These are phyloP conservation scores for Mizuhopecten yessoensis DNA, from an alignment of 1,140 invertebrate genomes.

Conservation along the genomic window DNA sequence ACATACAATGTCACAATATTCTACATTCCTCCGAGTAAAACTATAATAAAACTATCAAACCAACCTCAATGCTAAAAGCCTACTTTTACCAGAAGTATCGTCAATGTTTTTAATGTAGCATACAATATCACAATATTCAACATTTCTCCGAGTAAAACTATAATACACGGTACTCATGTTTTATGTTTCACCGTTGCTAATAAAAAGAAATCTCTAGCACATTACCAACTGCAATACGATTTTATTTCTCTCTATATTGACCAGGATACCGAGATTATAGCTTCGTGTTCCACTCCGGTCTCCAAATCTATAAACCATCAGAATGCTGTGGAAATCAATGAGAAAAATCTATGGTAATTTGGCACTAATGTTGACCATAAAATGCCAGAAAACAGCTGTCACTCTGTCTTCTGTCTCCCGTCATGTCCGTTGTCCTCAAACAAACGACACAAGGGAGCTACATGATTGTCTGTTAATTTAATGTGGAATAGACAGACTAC, in stretches of 20 bases:
- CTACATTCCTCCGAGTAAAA: neutral
- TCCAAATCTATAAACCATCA: constrained; percentile 22
- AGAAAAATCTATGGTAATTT: neutral
- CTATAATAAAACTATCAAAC: too few species aligned
- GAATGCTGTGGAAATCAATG: constrained; percentile 12
- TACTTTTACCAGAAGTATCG: too few species aligned
- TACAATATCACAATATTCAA: too few species aligned
- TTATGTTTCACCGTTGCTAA: neutral
- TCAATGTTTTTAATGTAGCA: too few species aligned
- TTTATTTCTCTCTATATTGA: neutral
- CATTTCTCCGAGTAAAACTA: neutral
- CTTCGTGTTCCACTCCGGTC: too few species aligned
- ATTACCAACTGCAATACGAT: neutral
- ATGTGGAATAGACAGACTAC: neutral
- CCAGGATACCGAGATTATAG: neutral
- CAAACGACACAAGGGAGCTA: neutral
- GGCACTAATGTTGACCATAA: neutral
- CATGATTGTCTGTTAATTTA: neutral
- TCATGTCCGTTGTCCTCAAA: neutral
- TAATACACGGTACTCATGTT: neutral
- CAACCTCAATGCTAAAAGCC: too few species aligned
- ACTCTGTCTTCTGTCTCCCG: neutral
- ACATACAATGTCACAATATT: too few species aligned
- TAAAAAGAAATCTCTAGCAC: neutral
- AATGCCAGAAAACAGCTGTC: constrained; percentile 22